Base-by-base conservation (phyloP, 2,888 invertebrate species). In the Himalopsyche anomala region DNA sequence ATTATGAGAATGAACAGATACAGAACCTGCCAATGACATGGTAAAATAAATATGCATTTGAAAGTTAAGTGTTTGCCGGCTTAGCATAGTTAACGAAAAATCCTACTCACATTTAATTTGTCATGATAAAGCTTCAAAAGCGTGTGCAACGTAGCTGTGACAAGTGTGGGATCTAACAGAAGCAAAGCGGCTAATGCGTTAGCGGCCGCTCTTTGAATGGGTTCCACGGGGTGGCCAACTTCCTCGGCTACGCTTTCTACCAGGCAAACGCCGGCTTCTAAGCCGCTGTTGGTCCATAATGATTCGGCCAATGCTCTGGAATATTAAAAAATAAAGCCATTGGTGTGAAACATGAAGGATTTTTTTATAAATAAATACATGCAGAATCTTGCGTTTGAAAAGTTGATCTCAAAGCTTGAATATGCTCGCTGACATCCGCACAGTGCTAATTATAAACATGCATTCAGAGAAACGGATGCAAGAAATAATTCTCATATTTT, bases 171-270 rank as follows among this genome's bases (percentile, higher is more conserved):
- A 89, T 96, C 94, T 11, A 92, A 91, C 69, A 91, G 91, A 51
- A 97, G 92, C 1, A 97, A 92, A 81, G 95, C 93, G 0, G 97
- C 96, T 83, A 99, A 92, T 9, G 98, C 97, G 87, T 94, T 92
- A 0, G 98, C 96, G 0, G 97, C 96, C 2, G 98, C 96, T 89
- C 95, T 95, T 91, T 99, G 97, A 83, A 99, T 94, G 84, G 96
- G 95, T 89, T 96, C 95, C 81, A 97, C 96, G 0, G 96, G 95
- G 92, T 98, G 97, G 89, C 96, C 95, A 62, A 97, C 93, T 91
- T 98, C 96, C 36, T 91, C 91, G 89, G 97, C 93, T 87, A 96
- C 90, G 89, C 94, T 93, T 81, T 93, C 92, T 89, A 94, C 92
- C 42, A 95, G 91, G 81, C 92, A 90, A 56, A 92, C 92, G 1